Conservation (phyloP, 2,113 vertebrate species). For the Leiothrix lutea region DNA sequence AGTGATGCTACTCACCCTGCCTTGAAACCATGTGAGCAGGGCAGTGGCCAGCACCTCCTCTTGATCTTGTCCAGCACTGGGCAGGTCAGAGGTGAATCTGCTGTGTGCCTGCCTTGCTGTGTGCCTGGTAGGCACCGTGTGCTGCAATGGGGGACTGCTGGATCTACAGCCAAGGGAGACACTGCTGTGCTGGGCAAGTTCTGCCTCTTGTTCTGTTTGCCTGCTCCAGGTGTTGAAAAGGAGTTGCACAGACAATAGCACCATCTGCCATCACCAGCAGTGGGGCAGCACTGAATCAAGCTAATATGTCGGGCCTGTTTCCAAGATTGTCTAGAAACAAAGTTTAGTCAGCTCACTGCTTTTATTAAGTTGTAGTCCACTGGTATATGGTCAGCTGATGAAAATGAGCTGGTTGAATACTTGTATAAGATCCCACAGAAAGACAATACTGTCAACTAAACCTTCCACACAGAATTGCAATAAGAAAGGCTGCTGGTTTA, state of each 20-base stretch:
- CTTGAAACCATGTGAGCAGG: neutral
- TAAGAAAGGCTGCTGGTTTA: neutral
- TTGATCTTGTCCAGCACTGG: neutral
- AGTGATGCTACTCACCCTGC: neutral
- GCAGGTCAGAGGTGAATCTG: no score
- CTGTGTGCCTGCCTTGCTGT: neutral
- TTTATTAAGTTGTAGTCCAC: neutral
- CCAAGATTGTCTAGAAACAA: neutral
- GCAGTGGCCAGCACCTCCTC: accelerated
- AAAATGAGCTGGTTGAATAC: neutral
- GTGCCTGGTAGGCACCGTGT: accelerated
- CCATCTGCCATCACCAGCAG: neutral
- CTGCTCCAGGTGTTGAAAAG: neutral
- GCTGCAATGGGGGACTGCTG: accelerated
- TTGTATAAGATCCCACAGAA: neutral
- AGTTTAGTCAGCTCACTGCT: neutral
- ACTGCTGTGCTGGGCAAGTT: neutral
- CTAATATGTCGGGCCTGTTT: neutral
- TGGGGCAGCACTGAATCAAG: neutral
- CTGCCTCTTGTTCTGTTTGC: neutral
- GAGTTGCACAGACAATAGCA: neutral
- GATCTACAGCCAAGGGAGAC: neutral
- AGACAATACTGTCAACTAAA: neutral
- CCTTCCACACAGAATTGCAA: neutral
- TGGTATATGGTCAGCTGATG: neutral